Conservation (phyloP, 1,140 invertebrate species). For the Rhagoletis pomonella region DNA sequence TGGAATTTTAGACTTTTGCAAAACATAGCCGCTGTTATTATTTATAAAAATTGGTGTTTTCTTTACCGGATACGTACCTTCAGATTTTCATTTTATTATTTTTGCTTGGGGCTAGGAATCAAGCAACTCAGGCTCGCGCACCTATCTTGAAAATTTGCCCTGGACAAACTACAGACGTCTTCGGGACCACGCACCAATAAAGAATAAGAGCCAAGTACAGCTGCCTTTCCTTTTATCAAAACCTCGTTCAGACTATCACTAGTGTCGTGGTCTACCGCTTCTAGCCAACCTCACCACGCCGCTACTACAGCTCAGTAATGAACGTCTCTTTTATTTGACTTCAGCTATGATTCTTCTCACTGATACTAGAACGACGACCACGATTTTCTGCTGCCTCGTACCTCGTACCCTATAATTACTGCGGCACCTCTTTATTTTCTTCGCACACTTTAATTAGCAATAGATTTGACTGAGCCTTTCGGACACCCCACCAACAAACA, state of each 20-base stretch:
- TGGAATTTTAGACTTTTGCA: not conserved
- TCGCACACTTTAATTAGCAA: constrained; percentile 47
- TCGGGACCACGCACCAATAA: not conserved
- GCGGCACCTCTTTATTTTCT: not conserved
- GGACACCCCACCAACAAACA: not conserved
- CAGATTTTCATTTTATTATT: constrained; percentile 30
- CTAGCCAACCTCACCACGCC: not conserved
- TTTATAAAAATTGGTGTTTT: not conserved
- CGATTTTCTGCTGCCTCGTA: constrained; percentile 24
- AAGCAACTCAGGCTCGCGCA: not conserved
- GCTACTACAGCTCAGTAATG: not conserved
- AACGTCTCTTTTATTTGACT: not conserved
- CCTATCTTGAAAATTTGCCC: not conserved
- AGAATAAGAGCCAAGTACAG: not conserved
- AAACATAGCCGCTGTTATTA: not conserved
- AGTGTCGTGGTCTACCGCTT: not conserved
- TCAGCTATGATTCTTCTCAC: not conserved
- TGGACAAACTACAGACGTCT: not conserved
- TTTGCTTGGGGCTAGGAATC: constrained; percentile 11
- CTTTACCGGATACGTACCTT: not conserved
- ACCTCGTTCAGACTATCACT: not conserved
- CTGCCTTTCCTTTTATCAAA: not conserved
- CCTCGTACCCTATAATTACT: not conserved
- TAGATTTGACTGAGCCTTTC: not conserved
- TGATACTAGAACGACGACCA: constrained; percentile 25